Evolutionary conservation across 1,140 invertebrate species (phyloP).

Genomic region (Brachionus rotundiformis): DNA sequence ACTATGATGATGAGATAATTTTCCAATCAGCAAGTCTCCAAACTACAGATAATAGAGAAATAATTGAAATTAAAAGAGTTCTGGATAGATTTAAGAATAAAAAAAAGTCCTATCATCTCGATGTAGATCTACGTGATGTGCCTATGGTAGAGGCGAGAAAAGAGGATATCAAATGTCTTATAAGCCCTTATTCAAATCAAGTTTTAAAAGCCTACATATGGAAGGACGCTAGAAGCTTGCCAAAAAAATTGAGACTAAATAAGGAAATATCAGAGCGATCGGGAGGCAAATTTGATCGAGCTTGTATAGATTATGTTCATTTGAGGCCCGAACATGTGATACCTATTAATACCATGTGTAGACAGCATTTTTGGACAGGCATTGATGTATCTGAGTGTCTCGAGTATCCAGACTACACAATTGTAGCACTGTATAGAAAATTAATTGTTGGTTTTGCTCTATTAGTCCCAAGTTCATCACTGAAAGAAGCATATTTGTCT

Average conservation of each 20-base stretch:
- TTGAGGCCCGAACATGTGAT: slow-evolving; percentile 82
- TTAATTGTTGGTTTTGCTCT: slow-evolving; percentile 83
- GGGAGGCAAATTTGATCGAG: slow-evolving; percentile 62
- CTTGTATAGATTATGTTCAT: slow-evolving; percentile 80
- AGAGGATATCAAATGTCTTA: slow-evolving; percentile 61
- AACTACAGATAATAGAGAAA: slow-evolving; percentile 51
- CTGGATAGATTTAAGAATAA: slow-evolving; percentile 37
- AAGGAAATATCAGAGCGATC: slow-evolving; percentile 69
- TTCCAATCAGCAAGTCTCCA: slow-evolving; percentile 39
- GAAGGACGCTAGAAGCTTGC: slow-evolving; percentile 69
- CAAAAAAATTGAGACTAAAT: slow-evolving; percentile 73
- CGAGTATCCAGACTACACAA: slow-evolving; percentile 86
- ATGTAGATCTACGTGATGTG: slow-evolving; percentile 55
- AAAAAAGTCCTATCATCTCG: slow-evolving; percentile 39
- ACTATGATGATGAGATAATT: not conserved
- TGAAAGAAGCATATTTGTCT: slow-evolving; percentile 82
- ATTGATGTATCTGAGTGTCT: slow-evolving; percentile 85
- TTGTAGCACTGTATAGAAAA: slow-evolving; percentile 78
- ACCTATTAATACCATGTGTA: slow-evolving; percentile 78
- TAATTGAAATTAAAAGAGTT: slow-evolving; percentile 54
- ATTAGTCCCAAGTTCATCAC: slow-evolving; percentile 78
- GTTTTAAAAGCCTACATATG: slow-evolving; percentile 74
- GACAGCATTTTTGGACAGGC: slow-evolving; percentile 83
- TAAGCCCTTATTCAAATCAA: slow-evolving; percentile 65
- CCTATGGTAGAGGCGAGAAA: slow-evolving; percentile 60